Base-by-base conservation (phyloP, 2,113 vertebrate species). In the Hemichromis elongatus region DNA sequence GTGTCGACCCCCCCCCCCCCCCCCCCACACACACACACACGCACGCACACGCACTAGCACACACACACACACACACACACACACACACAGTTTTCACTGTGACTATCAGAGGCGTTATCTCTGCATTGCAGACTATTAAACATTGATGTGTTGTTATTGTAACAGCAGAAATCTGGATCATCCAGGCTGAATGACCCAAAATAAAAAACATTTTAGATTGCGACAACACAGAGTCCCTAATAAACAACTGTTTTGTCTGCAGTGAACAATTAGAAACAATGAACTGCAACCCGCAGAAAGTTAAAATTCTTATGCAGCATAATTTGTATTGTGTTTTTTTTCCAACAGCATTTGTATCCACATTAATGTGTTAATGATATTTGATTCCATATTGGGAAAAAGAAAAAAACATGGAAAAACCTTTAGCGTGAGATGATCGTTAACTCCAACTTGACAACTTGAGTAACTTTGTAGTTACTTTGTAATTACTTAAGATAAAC, bases 121-220 rank as follows among this genome's bases (percentile, higher is more conserved):
- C 91, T 91, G 89, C 92, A 93, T 83, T 92, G 94, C 94, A 94
- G 93, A 86, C 86, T 91, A 93, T 95, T 95, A 95, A 94, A 94
- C 91, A 94, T 94, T 93, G 87, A 94, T 96, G 91, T 85, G 86
- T 90, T 93, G 85, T 90, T 93, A 89, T 91, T 93, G 90, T 92
- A 94, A 94, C 81, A 80, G 87, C 79, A 87, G 90, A 88, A 93
- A 92, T 94, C 87, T 92, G 92, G 93, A 93, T 94, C 91, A 95
- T 93, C 83, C 92, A 86, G 86, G 79, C 93, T 94, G 90, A 93
- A 91, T 94, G 86, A 92, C 88, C 93, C 85, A 92, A 92, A 93
- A 93, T 89, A 87, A 93, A 93, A 93, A 94, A 90, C 86, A 91
- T 86, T 81, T 75, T 88, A 77, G 85, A 80, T 90, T 77, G 80